These are phyloP conservation scores for Pseudomyrmex pallidus DNA, from an alignment of 1,140 invertebrate species.

Conservation along the genomic window DNA sequence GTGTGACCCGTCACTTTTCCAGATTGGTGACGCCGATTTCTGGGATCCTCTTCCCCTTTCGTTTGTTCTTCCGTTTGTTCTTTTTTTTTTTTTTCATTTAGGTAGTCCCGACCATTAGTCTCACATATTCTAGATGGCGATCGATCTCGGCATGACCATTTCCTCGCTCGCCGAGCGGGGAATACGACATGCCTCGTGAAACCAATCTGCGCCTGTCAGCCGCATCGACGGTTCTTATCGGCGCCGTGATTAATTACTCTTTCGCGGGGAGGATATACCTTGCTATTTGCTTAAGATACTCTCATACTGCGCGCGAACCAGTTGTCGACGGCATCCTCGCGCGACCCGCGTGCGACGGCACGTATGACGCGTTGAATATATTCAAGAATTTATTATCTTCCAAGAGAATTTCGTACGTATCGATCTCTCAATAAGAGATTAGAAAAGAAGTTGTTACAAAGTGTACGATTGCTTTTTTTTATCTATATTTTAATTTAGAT, in stretches of 20 bases:
- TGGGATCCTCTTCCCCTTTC: neutral
- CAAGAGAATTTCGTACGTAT: neutral
- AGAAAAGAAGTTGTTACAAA: no score
- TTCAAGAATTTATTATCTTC: neutral
- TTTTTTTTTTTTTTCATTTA: conserved; percentile 49
- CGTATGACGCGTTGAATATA: neutral
- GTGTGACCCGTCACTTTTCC: conserved; percentile 73
- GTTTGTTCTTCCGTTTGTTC: conserved; percentile 23
- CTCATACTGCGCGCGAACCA: neutral
- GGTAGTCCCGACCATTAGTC: conserved; percentile 72
- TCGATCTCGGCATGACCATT: conserved; percentile 63
- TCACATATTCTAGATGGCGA: conserved; percentile 66
- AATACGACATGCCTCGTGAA: conserved; percentile 57
- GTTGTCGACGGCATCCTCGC: conserved; percentile 23
- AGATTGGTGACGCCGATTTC: conserved; percentile 72
- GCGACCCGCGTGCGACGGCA: neutral
- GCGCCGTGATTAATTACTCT: conserved; percentile 70
- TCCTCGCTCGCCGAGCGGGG: conserved; percentile 38
- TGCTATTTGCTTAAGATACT: conserved; percentile 55
- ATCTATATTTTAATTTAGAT: no score
- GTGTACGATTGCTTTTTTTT: neutral
- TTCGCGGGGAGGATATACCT: conserved; percentile 14
- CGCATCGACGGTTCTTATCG: conserved; percentile 70
- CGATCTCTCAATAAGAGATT: no score
- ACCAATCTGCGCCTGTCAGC: conserved; percentile 69